Base-by-base conservation (phyloP, 1,140 invertebrate species). In the Aradophagus sp. region DNA sequence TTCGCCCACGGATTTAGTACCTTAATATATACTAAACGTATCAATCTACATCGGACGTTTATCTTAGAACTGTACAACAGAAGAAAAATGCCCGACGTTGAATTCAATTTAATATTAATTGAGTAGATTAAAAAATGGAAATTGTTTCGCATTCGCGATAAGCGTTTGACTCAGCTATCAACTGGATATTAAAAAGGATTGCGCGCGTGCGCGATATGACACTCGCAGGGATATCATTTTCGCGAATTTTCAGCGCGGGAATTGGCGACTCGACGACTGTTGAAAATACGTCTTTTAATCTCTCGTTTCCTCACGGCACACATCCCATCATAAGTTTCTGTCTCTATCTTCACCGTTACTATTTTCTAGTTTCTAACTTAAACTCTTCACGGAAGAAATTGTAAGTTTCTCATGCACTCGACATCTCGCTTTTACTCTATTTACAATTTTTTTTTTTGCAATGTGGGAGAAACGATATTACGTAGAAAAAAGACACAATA, bases 381-480 rank as follows among this genome's bases (percentile, higher is more conserved):
- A 62, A 71, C 67, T 76, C 66, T 71, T 73, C 67, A 66, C 12
- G 44, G 74, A 76, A 76, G 58, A 70, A 62, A 72, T 61, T 68
- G 53, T 63, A 26, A 41, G 41, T 27, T 52, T 32, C 2, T 8
- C 16, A 13, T 63, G 48, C 58, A 52, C 52, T 63, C n/a, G n/a
- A n/a, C 29, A 52, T 58, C 52, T 58, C 50, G 44, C 32, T 38
- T 17, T 12, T 11, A 7, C 8, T 23, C 16, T 65, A 39, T 65
- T 45, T 65, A 53, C 48, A 53, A 26, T 11, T 41, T 15, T 61
- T 29, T 19, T 10, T 19, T 1, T 23, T 23, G 8, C 20, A 4
- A 23, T n/a, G n/a, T n/a, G n/a, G n/a, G n/a, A n/a, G n/a, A n/a
- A n/a, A n/a, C n/a, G n/a, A n/a, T n/a, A n/a, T n/a, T n/a, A n/a